Percentiles rank a stretch among this genome's conserved stretches.
Evolutionary conservation across 2,113 vertebrate species (phyloP).

Genomic region (Zootoca vivipara): DNA sequence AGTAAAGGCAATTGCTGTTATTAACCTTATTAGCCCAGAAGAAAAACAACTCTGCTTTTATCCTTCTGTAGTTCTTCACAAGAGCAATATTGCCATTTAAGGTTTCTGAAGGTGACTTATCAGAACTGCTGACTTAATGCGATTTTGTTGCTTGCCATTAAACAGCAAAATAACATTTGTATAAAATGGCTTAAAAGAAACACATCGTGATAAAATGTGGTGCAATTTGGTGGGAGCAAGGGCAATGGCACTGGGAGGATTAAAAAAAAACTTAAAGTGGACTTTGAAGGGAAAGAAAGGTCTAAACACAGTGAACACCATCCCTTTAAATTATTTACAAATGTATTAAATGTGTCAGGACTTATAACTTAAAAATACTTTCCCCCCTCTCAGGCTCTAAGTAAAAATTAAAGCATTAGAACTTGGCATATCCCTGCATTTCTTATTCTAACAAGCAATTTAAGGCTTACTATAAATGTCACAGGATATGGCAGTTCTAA

Average conservation of each 20-base stretch:
- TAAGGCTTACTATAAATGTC: conserved; percentile 67
- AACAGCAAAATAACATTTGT: conserved; percentile 59
- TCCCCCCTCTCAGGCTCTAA: conserved; percentile 53
- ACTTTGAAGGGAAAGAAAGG: conserved; percentile 36
- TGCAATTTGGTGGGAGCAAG: neutral
- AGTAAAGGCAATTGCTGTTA: conserved; percentile 40
- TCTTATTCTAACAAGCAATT: conserved; percentile 63
- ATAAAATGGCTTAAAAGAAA: conserved; percentile 60
- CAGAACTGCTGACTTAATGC: conserved; percentile 64
- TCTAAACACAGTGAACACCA: conserved; percentile 37
- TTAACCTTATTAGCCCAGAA: neutral
- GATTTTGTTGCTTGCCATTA: conserved; percentile 66
- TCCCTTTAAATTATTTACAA: conserved; percentile 67
- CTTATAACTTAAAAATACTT: conserved; percentile 57
- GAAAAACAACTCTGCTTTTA: conserved; percentile 45
- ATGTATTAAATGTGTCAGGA: conserved; percentile 53
- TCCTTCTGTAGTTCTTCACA: conserved; percentile 40
- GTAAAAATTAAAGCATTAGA: conserved; percentile 63
- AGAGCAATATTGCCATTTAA: conserved; percentile 52
- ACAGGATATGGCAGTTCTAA: conserved; percentile 50
- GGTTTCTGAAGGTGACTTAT: conserved; percentile 57
- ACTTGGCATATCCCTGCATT: conserved; percentile 57
- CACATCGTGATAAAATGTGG: conserved; percentile 41
- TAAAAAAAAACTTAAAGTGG: conserved; percentile 56
- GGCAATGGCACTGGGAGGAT: neutral